Percentiles rank a stretch among this genome's conserved stretches.
These are phyloP conservation scores for Zingel zingel DNA, from an alignment of 2,113 vertebrate species.

Conservation along the genomic window DNA sequence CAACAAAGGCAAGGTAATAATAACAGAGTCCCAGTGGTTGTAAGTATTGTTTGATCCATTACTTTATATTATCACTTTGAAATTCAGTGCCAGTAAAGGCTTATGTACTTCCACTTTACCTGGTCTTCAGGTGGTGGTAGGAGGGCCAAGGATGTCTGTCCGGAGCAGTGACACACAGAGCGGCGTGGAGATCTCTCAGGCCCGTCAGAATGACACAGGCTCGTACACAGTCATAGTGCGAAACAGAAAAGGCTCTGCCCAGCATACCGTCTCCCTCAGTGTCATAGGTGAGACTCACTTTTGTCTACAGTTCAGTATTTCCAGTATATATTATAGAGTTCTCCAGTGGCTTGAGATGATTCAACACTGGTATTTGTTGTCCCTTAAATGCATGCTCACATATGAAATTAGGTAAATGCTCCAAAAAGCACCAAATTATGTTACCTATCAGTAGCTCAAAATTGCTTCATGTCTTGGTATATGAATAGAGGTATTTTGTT, in stretches of 20 bases:
- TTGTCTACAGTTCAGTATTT: background rate
- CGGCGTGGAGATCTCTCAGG: conserved; percentile 71
- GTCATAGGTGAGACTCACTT: conserved; percentile 76
- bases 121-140: conserved; percentile 65
- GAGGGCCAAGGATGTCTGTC: conserved; percentile 58
- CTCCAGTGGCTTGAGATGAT: background rate
- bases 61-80: background rate
- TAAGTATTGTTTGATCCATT: background rate
- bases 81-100: background rate
- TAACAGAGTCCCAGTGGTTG: accelerated
- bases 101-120: background rate
- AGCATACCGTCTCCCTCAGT: conserved; percentile 80
- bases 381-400: background rate
- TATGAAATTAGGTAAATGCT: background rate
- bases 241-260: conserved; percentile 71
- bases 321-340: background rate
- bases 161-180: conserved; percentile 62
- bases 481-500: background rate
- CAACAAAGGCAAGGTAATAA: conserved; percentile 81
- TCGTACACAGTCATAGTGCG: conserved; percentile 79
- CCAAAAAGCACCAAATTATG: background rate
- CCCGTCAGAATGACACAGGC: conserved; percentile 74
- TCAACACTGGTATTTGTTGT: background rate
- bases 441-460: background rate
- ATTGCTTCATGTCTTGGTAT: background rate